phyloP scores from a whole-genome alignment of 2,113 vertebrate genomes.

The Barnardius zonarius region DNA sequence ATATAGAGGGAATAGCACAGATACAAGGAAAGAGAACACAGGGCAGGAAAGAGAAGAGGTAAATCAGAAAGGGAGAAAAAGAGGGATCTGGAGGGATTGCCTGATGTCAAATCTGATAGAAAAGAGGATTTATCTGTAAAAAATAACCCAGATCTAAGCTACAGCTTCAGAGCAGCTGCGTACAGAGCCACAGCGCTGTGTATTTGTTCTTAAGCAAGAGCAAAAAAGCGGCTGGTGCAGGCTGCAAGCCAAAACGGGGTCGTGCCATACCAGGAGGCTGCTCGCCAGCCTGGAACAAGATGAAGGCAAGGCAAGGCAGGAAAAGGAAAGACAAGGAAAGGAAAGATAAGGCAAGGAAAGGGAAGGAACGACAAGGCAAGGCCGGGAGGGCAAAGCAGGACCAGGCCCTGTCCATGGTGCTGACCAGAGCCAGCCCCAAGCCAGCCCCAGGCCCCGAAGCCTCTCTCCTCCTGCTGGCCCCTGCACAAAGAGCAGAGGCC shows the following conservation, averaged over 20 bases:
- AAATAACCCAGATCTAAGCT: slow-evolving; percentile 64
- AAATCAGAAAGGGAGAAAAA: neutral
- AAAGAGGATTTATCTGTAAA: slow-evolving; percentile 69
- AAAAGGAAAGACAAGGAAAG: neutral
- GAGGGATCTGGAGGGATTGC: slow-evolving; percentile 45
- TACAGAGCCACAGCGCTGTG: neutral
- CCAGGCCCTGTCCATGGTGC: slow-evolving; percentile 53
- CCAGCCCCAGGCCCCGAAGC: neutral
- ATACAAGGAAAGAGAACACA: slow-evolving; percentile 2
- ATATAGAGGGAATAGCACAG: neutral
- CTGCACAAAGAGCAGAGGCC: neutral
- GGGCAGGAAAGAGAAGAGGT: neutral
- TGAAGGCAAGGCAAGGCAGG: neutral
- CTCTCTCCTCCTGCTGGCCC: neutral
- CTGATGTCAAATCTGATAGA: slow-evolving; percentile 67
- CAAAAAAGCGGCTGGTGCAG: neutral
- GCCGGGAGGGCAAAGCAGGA: too few relatives aligned
- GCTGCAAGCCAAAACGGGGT: neutral
- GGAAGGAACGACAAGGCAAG: too few relatives aligned
- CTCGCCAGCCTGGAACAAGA: neutral
- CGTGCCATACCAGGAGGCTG: neutral
- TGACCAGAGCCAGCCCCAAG: neutral
- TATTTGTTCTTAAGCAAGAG: neutral
- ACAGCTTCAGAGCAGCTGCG: slow-evolving; percentile 28
- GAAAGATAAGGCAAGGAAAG: fast-evolving